phyloP scores from a whole-genome alignment of 2,113 vertebrate genomes.

The Harpagus bidentatus region DNA sequence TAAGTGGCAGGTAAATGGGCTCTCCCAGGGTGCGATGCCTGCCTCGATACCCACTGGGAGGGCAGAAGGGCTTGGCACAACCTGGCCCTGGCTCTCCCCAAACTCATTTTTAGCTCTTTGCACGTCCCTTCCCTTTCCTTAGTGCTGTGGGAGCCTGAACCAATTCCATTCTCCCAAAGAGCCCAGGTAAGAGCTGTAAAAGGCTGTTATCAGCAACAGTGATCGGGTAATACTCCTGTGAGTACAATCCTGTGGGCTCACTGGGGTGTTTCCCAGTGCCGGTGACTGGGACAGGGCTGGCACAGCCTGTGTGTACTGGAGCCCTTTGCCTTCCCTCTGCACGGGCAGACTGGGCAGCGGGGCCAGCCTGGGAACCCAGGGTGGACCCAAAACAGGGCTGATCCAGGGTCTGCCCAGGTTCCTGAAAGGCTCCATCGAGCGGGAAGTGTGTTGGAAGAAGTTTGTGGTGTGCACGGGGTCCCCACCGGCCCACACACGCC shows the following conservation, averaged over 20 bases:
- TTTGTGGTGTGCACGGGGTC: neutral
- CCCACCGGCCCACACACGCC: fast-evolving
- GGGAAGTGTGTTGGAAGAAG: neutral
- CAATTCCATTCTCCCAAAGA: neutral
- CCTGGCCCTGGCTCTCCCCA: neutral
- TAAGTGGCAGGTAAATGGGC: neutral
- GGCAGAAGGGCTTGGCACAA: neutral
- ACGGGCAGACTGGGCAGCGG: neutral
- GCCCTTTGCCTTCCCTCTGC: neutral
- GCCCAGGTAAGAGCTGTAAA: neutral
- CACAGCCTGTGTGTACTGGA: neutral
- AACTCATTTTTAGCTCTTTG: neutral
- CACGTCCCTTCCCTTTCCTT: neutral
- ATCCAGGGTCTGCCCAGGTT: neutral
- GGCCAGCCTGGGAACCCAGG: neutral
- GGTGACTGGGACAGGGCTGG: fast-evolving
- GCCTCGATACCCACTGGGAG: neutral
- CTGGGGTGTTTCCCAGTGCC: neutral
- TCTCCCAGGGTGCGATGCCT: neutral
- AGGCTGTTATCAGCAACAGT: neutral
- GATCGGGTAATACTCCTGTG: neutral
- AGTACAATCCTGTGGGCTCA: neutral
- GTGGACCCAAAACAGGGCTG: neutral
- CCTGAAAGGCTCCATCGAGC: neutral
- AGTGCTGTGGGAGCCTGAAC: neutral